Evolutionary conservation across 2,113 vertebrate genomes (phyloP), one percentile per base, ranked within the genome.

Genomic region (Acinonyx jubatus): DNA sequence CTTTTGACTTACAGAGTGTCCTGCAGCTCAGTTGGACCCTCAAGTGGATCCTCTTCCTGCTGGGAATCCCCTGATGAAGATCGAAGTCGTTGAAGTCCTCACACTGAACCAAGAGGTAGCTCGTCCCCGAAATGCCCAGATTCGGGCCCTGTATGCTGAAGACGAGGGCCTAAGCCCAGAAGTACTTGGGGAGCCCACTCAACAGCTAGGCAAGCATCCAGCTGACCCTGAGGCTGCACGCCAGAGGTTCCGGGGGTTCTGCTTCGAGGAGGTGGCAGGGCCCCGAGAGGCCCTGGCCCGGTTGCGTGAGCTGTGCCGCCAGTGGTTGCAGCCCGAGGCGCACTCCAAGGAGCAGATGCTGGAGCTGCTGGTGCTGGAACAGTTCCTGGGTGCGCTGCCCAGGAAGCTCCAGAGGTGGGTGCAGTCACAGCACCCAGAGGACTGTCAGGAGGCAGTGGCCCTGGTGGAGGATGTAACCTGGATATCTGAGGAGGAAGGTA

Each of bases 281-380:
- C 97, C 98, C 45, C 90, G 13, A 0, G 74, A 97, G 29, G 97
- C 97, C 2, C 69, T 97, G 33, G 61, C 87, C n/a, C 83, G 4
- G 57, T 92, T 98, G 16, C 94, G 45, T 2, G 66, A 95, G 69
- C 94, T 98, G 3, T 98, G 98, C 92, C 38, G 18, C 69, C 94
- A 92, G 45, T 98, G 98, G 98, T 76, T 98, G 14, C 94, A 1
- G 87, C 98, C 98, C 0, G 80, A 91, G n/a, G 45, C 0, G 0
- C 96, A 2, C 74, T 98, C 98, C 78, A 98, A 97, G 83, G 97
- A 97, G 4, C 97, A 97, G 80, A 93, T 98, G 36, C n/a, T 98
- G 45, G 98, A 98, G 65, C 25, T 95, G 14, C 76, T 98, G 95
- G 97, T 98, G 95, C 94, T 98, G 11, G 98, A 98, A 65, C 98